Evolutionary conservation across 1,140 invertebrate genomes (phyloP).

Genomic region (Probaryconus sp.): DNA sequence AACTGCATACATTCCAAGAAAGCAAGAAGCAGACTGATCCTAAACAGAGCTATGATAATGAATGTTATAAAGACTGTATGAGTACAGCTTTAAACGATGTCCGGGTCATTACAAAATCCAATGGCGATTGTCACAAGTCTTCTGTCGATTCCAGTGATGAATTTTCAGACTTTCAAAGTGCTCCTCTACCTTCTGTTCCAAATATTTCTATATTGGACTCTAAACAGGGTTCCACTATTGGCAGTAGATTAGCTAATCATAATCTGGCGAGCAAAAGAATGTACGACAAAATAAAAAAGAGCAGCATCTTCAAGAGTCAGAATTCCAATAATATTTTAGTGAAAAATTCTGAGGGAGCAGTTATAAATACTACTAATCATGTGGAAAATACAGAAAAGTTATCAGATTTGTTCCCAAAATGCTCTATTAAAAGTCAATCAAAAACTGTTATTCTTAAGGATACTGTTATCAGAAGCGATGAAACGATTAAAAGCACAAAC

Average conservation of each 20-base stretch:
- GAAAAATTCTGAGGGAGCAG: constrained; percentile 23
- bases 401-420: constrained; percentile 75
- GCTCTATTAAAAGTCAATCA: constrained; percentile 71
- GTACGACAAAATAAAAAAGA: constrained; percentile 69
- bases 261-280: constrained; percentile 75
- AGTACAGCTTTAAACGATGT: too few relatives aligned
- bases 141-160: constrained; percentile 75
- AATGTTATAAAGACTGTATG: too few relatives aligned
- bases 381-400: constrained; percentile 56
- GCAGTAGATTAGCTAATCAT: constrained; percentile 78
- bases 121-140: constrained; percentile 32
- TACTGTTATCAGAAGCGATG: constrained; percentile 73
- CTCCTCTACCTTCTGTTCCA: constrained; percentile 65
- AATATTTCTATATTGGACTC: constrained; percentile 69
- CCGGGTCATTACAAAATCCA: constrained; percentile 5
- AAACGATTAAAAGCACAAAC: constrained; percentile 63
- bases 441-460: constrained; percentile 77
- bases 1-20: too few relatives aligned
- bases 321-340: constrained; percentile 41
- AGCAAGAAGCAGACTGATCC: too few relatives aligned
- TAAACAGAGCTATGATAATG: too few relatives aligned
- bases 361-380: constrained; percentile 42
- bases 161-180: constrained; percentile 82
- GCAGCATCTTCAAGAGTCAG: constrained; percentile 47
- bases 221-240: constrained; percentile 76